Evolutionary conservation across 2,113 vertebrate genomes (phyloP), one percentile per base, ranked within the genome.

Genomic region (Rattus rattus): DNA sequence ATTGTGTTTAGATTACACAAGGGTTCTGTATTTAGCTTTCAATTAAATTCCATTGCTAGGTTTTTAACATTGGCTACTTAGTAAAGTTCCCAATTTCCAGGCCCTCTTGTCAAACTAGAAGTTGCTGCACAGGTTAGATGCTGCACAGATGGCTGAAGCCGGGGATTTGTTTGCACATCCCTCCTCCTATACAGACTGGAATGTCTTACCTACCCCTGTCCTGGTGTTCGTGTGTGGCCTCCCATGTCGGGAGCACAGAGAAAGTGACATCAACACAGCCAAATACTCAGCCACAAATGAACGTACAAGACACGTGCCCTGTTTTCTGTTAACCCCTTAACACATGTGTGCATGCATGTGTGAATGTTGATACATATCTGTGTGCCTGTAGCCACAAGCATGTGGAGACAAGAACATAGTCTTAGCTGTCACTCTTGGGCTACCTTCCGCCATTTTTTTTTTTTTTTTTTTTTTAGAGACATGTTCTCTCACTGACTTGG

Each of bases 271-370:
- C n/a, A 1, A 1, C 17, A 12, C 7, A 39, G 20, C 24, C 49
- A 13, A 1, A 39, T 14, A n/a, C 1, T 24, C 8, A 28, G 39
- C 33, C 36, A 1, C 17, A 39, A 6, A 13, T 28, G n/a, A 0
- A 9, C 2, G 5, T 47, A 10, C 0, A 2, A 0, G 49, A 0
- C 4, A 14, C 7, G 4, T n/a, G 1, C 3, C 19, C 33, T 12
- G 0, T 54, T 39, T 47, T 5, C 54, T 52, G 75, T 70, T 83
- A 22, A 28, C 13, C 47, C 13, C 28, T 87, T 22, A 52, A 30
- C 28, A 19, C 30, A 22, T 47, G 20, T 86, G 63, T 49, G 63
- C 84, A 24, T 24, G n/a, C 13, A 39, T 28, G 54, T 81, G 79
- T 59, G 5, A 19, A 39, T 61, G n/a, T 61, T 63, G 63, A 43